Evolutionary conservation across 2,113 vertebrate genomes (phyloP).

Genomic region (Gracilinanus agilis): DNA sequence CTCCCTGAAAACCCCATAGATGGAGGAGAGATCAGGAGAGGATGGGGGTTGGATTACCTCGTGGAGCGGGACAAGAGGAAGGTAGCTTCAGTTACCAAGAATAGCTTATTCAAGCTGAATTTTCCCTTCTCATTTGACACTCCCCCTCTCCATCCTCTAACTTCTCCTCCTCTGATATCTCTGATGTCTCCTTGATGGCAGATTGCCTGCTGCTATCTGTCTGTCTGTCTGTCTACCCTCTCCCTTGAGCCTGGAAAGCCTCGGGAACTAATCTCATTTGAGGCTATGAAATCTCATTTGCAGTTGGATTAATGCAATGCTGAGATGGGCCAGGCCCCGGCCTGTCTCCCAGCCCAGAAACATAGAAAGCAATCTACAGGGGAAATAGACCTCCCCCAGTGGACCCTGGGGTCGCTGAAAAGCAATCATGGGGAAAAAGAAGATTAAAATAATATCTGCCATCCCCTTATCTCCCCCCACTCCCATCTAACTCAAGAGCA

Average conservation of each 20-base stretch:
- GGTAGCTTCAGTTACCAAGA: not conserved
- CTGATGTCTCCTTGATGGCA: not conserved
- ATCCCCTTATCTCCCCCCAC: not conserved
- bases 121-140: not conserved
- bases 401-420: slow-evolving; percentile 55
- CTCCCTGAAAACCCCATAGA: too few species aligned
- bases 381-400: slow-evolving; percentile 58
- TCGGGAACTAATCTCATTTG: slow-evolving; percentile 79
- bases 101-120: not conserved
- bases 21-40: not conserved
- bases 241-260: slow-evolving; percentile 59
- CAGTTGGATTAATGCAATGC: slow-evolving; percentile 78
- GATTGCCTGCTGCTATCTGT: not conserved
- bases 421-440: slow-evolving; percentile 78
- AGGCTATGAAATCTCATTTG: slow-evolving; percentile 85
- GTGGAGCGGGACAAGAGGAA: not conserved
- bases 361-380: slow-evolving; percentile 62
- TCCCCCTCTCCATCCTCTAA: not conserved
- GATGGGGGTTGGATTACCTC: not conserved
- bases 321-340: slow-evolving; percentile 70
- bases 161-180: not conserved
- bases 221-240: not conserved
- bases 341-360: slow-evolving; percentile 76
- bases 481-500: not conserved
- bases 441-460: slow-evolving; percentile 73